Evolutionary conservation across 1,140 invertebrate species (phyloP), one percentile per base, ranked within the genome.

Genomic region (Thereuonema tuberculata): DNA sequence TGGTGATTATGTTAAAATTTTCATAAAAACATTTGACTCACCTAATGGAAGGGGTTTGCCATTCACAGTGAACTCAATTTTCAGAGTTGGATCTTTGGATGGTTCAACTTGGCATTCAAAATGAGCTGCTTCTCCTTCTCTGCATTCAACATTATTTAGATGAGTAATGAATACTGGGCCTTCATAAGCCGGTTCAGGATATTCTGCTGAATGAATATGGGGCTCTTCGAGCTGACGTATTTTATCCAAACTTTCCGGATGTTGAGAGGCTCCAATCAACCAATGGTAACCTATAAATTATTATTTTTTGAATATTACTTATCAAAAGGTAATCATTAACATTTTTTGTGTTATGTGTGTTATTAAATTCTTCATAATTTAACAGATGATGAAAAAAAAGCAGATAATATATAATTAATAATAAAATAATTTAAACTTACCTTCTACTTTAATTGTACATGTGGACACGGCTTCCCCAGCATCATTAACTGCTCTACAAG

Each of bases 71-170:
- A 68, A 65, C 46, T 66, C 65, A 66, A 94, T 87, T 67, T 86
- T 86, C 78, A 97, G 84, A 14, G 89, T 94, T 1, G 93, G 92
- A 76, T 98, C 93, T 71, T 90, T 88, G 14, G 89, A 85, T 37
- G 93, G 93, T 71, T 95, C 87, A 2, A 98, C 89, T 64, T 86
- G 85, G 71, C 91, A 95, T 74, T 96, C 91, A 69, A 99, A 98
- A 72, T 92, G 90, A 63, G 85, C 88, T 61, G 85, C 87, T 61
- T 94, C 89, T 54, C 85, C 86, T 78, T 98, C 93, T 59, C 83
- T 84, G 67, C 87, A 87, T 67, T 89, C 83, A 14, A 93, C 84
- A 68, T 94, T 90, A 70, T 93, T 93, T 53, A 95, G 75, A 72
- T 93, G 90, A 47, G 85, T 84, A 53, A 92, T 90, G 67, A 94